Base-by-base conservation (phyloP, 2,888 invertebrate genomes). In the Tetanocera ferruginea region DNA sequence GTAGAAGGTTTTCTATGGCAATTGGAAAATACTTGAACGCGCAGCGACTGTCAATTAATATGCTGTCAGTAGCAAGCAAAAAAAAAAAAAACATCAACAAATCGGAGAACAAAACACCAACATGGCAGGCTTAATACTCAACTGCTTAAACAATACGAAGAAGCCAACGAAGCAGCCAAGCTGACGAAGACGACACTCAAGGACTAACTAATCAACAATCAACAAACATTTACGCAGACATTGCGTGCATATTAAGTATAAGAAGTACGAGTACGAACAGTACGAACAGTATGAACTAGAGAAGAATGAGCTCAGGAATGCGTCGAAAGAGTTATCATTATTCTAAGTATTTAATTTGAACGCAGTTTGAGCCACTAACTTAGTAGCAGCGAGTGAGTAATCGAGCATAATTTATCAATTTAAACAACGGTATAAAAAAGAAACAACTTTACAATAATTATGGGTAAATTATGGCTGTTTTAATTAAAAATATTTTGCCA, bases 171-270 rank as follows among this genome's bases (percentile, higher is more conserved):
- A 23, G 55, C 8, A 55, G 55, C 55, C 23, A 55, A 55, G 55
- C 19, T n/a, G 55, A 55, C 23, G 55, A 23, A 55, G 55, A 23
- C 55, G 55, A 43, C 57, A 28, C 28, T 57, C n/a, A 57, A 57
- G 55, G 72, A 72, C 67, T 57, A 72, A 72, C 74, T 74, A 74
- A 64, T 74, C 74, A 74, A 74, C 72, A 55, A 72, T 72, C 72
- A 72, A 49, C 74, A 74, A 74, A 66, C 74, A 74, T 74, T 74
- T 64, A 74, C 51, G 52, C 52, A 17, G 51, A 52, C 74, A 34
- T 74, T 64, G 74, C 74, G 74, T 64, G 74, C 64, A 74, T 74
- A 64, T 34, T 64, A 66, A 74, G 19, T 28, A 34, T 19, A 60
- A 9, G 4, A 28, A n/a, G n/a, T n/a, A 28, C 60, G 28, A n/a